Evolutionary conservation across 1,140 invertebrate species (phyloP), one percentile per base, ranked within the genome.

Genomic region (Centruroides vittatus): DNA sequence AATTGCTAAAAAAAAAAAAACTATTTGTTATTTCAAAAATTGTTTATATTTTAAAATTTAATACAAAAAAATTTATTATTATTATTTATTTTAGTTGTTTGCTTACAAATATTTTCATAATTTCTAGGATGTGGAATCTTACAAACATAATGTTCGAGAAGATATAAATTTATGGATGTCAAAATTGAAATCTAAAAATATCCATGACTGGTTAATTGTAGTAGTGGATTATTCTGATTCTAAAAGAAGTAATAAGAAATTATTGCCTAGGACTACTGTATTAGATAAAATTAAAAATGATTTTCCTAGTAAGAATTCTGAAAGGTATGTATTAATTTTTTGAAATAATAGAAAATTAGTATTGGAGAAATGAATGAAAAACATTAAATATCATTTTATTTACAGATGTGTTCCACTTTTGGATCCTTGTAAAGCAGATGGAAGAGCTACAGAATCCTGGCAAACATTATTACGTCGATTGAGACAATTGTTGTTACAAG

Each of bases 261-360:
- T 97, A 34, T 75, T 98, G 55, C 89, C 90, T 35, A 81, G 93
- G 67, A 48, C 89, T 56, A 93, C 92, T 46, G 92, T 97, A 35
- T 76, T 93, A 61, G 93, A 97, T 76, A 95, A 93, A 81, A 89
- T 97, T 57, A 86, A 89, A 62, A 85, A 82, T 71, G 93, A 97
- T 75, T 95, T 97, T 82, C 88, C 88, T 57, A 81, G 84, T 13
- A 95, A 95, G 77, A 85, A 91, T 69, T 78, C 79, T n/a, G 84
- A 86, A 65, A 80, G 91, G 83, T 85, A 72, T 71, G 49, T 55
- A 12, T 53, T 11, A 57, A 54, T 12, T 3, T 8, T 13, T n/a
- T 49, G 7, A 59, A 59, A 59, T 48, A 8, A 34, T 57, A 10
- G 41, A 35, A 36, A n/a, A 12, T 47, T 35, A 47, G 10, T 46